Evolutionary conservation across 2,113 vertebrate genomes (phyloP).

Genomic region (Ophiodon elongatus): DNA sequence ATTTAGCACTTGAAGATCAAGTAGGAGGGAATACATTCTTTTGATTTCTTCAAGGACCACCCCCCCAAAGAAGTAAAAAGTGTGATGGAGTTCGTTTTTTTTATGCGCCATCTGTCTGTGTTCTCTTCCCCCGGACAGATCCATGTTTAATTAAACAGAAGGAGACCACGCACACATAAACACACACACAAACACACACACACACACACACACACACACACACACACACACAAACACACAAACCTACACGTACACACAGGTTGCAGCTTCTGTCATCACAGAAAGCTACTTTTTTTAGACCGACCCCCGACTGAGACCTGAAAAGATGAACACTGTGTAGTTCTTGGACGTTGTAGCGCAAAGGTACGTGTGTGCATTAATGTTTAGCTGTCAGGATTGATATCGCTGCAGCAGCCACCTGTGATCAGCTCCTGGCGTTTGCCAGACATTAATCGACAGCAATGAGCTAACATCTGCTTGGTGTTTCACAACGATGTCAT

Average conservation of each 20-base stretch:
- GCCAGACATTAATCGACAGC: conserved; percentile 60
- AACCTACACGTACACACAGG: neutral
- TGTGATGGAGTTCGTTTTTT: conserved; percentile 55
- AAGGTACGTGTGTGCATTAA: conserved; percentile 2
- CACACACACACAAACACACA: neutral
- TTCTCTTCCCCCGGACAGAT: conserved; percentile 54
- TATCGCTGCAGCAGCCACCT: conserved; percentile 60
- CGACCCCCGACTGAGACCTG: conserved; percentile 42
- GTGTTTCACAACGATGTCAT: conserved; percentile 21
- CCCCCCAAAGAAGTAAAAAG: conserved; percentile 17
- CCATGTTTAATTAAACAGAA: conserved; percentile 74
- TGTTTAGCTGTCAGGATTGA: conserved; percentile 55
- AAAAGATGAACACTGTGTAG: conserved; percentile 8
- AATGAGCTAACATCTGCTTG: conserved; percentile 69
- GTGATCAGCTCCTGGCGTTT: conserved; percentile 59
- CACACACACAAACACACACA: conserved; percentile 26
- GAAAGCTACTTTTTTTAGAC: conserved; percentile 47
- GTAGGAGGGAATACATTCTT: conserved; percentile 27
- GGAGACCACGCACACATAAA: conserved; percentile 42
- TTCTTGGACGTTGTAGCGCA: neutral
- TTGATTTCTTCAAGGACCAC: conserved; percentile 29
- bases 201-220: conserved; percentile 1
- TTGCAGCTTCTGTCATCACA: conserved; percentile 49
- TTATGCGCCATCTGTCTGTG: conserved; percentile 72
- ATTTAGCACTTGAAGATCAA: conserved; percentile 22